Evolutionary conservation across 2,888 invertebrate genomes (phyloP), one percentile per base, ranked within the genome.

Genomic region (Nomada hirtipes): DNA sequence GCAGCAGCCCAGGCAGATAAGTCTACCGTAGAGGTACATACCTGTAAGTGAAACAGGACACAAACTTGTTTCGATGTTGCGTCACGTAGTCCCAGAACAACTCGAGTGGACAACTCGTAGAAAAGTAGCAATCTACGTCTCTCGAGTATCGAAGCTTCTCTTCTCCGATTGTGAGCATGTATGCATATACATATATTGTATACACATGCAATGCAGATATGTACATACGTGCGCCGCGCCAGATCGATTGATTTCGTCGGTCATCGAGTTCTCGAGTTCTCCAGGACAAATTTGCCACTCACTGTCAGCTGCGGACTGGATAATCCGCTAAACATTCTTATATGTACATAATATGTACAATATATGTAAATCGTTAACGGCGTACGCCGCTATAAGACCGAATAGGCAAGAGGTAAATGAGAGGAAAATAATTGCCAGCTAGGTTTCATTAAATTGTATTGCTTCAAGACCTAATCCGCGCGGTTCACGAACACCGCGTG

Each of bases 241-340:
- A 36, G 81, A 85, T 86, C 77, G 83, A 88, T 86, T 86, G 82
- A 85, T 85, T 78, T 69, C n/a, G 20, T 53, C 53, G n/a, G 53
- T 20, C 52, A n/a, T 1, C 53, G 20, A 20, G n/a, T 53, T 53
- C n/a, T 20, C 20, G 53, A 53, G 53, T 20, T n/a, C 4, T 42
- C 59, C 15, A 2, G 65, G 64, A 73, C 64, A 71, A 68, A 70
- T 73, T 76, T 36, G 26, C 47, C 29, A n/a, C 64, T 65, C 36
- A 36, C 36, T 36, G 36, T 36, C 77, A 79, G 78, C 71, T 87
- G 76, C 44, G 63, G 52, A 53, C 57, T 29, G 60, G 7, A 36
- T 36, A 36, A 36, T 36, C 60, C 52, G 76, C 79, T 72, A 86
- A 80, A 84, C 69, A 84, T 87, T 83, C 7, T 0, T 36, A 7